Evolutionary conservation across 1,140 invertebrate genomes (phyloP).

Genomic region (Stegodyphus mimosarum): DNA sequence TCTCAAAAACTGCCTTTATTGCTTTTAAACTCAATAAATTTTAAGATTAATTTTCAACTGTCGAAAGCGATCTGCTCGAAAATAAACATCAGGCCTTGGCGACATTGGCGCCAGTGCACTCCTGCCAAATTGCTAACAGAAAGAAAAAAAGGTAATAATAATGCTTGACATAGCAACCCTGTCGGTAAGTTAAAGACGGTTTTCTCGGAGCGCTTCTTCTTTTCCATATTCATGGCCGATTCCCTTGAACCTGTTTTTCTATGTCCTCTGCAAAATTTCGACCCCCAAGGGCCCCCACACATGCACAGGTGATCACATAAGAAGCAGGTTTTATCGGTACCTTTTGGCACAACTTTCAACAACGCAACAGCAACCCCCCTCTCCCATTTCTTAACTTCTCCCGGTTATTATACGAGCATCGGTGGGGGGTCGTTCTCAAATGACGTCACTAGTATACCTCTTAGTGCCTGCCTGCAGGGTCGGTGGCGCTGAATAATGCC

Average conservation of each 20-base stretch:
- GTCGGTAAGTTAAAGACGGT: background rate
- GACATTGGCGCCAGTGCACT: too few species aligned
- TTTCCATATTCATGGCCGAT: conserved; percentile 35
- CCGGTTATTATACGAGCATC: background rate
- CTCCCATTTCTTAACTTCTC: conserved; percentile 12
- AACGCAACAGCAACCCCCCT: background rate
- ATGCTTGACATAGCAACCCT: conserved; percentile 7
- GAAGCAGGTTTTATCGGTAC: conserved; percentile 18
- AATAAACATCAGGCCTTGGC: too few species aligned
- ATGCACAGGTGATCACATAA: conserved; percentile 28
- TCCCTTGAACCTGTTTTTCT: conserved; percentile 31
- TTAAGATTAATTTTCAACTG: too few species aligned
- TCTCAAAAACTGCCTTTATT: too few species aligned
- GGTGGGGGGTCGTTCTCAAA: conserved; percentile 33
- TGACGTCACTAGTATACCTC: conserved; percentile 27
- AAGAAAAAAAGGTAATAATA: too few species aligned
- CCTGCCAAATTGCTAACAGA: too few species aligned
- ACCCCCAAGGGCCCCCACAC: conserved; percentile 22
- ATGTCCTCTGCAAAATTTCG: conserved; percentile 34
- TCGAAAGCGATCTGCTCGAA: too few species aligned
- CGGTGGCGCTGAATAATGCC: too few species aligned
- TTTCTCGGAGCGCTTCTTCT: conserved; percentile 13
- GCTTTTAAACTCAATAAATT: too few species aligned
- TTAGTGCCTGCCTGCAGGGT: too few species aligned
- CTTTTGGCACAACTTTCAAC: conserved; percentile 15